Conservation (phyloP, 2,797 vertebrate species). For the Vultur gryphus region DNA sequence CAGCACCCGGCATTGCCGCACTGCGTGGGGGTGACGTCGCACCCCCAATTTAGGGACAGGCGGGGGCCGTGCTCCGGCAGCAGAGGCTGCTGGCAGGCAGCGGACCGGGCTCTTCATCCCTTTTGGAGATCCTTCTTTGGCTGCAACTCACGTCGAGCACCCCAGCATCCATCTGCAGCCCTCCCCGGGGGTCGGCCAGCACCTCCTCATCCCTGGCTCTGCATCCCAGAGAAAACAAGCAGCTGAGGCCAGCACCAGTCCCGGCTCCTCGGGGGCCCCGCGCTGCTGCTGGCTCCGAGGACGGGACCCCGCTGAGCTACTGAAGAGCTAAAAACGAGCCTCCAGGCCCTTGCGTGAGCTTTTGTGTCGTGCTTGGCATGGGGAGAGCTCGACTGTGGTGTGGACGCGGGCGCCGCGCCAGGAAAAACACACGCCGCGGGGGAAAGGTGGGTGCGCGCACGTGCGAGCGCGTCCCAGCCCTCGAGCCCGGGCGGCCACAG, state of each 20-base stretch:
- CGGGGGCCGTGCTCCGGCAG: not conserved
- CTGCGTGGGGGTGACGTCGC: not conserved
- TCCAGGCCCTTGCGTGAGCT: not conserved
- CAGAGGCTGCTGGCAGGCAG: not conserved
- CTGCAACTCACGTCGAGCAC: fast-evolving
- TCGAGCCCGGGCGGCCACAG: not conserved
- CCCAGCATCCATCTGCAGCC: not conserved
- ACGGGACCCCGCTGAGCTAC: conserved; percentile 3
- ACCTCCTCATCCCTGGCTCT: not conserved
- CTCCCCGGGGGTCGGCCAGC: not conserved
- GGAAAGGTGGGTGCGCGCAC: not conserved
- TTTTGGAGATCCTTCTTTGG: not conserved
- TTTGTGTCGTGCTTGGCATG: not conserved
- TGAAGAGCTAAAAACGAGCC: not conserved
- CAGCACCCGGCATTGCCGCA: fast-evolving
- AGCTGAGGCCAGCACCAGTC: not conserved
- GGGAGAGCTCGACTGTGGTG: not conserved
- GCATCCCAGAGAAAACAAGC: not conserved
- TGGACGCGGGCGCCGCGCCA: not conserved
- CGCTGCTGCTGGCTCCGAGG: not conserved
- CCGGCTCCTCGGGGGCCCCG: not conserved
- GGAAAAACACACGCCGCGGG: not conserved
- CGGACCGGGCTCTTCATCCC: not conserved
- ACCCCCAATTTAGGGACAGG: not conserved
- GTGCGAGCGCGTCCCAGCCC: fast-evolving